phyloP scores from a whole-genome alignment of 2,113 vertebrate species.

The Craseonycteris thonglongyai region DNA sequence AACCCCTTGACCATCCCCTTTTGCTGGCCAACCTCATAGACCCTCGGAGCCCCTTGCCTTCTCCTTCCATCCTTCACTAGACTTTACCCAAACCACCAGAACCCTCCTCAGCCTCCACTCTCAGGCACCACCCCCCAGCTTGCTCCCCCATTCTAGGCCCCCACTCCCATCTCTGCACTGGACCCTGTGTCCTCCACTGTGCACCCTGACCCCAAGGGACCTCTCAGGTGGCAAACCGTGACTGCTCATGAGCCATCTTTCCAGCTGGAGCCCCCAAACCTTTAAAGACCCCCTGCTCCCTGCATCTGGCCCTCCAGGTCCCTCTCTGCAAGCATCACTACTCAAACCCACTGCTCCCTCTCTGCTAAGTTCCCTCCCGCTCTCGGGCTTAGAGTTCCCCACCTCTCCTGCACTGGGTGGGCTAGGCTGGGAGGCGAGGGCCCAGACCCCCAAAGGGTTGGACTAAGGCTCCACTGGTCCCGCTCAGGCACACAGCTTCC shows the following conservation, averaged over 20 bases:
- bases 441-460: neutral
- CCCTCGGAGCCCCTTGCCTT: neutral
- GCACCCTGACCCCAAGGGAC: neutral
- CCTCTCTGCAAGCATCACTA: neutral
- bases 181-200: neutral
- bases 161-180: neutral
- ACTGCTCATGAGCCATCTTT: neutral
- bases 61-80: neutral
- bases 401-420: constrained; percentile 15
- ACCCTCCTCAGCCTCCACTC: neutral
- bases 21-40: neutral
- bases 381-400: neutral
- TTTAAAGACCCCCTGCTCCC: neutral
- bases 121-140: neutral
- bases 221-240: neutral
- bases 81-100: neutral
- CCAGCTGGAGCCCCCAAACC: neutral
- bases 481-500: neutral
- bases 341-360: neutral
- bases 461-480: neutral
- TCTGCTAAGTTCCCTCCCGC: neutral
- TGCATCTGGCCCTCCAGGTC: neutral
- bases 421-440: constrained; percentile 78
- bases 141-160: neutral
- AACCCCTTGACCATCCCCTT: neutral